Evolutionary conservation across 1,140 invertebrate genomes (phyloP).

Genomic region (Brachystomella parvula): DNA sequence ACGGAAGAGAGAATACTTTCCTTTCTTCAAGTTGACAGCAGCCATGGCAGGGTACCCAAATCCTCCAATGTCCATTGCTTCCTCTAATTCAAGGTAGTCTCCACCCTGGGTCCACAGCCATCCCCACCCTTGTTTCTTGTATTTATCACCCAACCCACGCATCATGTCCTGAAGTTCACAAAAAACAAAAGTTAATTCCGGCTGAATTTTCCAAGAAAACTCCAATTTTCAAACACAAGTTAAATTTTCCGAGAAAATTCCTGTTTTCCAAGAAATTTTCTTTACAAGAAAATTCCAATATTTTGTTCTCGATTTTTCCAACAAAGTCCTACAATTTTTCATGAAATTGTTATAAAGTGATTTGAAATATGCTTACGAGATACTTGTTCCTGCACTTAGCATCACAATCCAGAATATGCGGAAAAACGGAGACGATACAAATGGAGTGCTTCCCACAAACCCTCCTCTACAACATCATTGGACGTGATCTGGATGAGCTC

Average conservation of each 20-base stretch:
- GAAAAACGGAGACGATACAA: slow-evolving; percentile 88
- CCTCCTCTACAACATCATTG: slow-evolving; percentile 56
- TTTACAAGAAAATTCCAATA: no score
- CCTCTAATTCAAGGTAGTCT: slow-evolving; percentile 73
- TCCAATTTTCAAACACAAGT: no score
- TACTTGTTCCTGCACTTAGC: slow-evolving; percentile 86
- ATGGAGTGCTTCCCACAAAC: slow-evolving; percentile 77
- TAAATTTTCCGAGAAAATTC: no score
- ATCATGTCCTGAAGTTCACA: slow-evolving; percentile 23
- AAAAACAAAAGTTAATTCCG: slow-evolving; percentile 1
- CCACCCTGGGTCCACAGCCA: slow-evolving; percentile 94
- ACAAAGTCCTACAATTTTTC: slow-evolving; percentile 1
- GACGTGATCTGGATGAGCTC: slow-evolving; percentile 44
- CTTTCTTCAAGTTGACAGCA: slow-evolving; percentile 91
- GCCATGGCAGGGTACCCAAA: slow-evolving; percentile 50
- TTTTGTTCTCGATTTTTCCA: no score
- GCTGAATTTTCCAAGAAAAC: neutral
- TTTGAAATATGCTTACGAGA: slow-evolving; percentile 58
- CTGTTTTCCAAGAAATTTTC: no score
- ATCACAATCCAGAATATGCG: slow-evolving; percentile 96
- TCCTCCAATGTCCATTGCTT: slow-evolving; percentile 81
- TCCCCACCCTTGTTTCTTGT: slow-evolving; percentile 33
- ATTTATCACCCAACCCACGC: slow-evolving; percentile 21
- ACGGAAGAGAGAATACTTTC: slow-evolving; percentile 87
- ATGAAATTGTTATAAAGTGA: no score